phyloP scores from a whole-genome alignment of 1,140 invertebrate genomes.

The Achroia grisella region DNA sequence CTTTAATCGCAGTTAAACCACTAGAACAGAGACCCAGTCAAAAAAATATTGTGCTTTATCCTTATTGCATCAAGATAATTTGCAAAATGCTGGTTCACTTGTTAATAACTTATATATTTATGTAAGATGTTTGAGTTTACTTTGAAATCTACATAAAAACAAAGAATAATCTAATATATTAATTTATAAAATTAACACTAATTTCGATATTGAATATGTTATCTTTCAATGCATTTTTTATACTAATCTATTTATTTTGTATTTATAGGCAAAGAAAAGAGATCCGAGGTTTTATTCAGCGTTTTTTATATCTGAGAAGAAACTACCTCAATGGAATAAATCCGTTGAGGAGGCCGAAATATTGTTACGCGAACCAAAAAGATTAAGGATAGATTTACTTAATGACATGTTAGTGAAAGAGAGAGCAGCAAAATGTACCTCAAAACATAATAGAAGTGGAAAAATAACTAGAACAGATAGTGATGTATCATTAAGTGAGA shows the following conservation, averaged over 20 bases:
- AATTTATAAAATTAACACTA: too few species aligned
- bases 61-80: too few species aligned
- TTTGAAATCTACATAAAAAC: too few species aligned
- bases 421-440: constrained; percentile 25
- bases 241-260: constrained; percentile 5
- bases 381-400: constrained; percentile 59
- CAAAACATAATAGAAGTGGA: constrained; percentile 40
- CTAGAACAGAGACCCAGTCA: too few species aligned
- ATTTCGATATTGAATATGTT: too few species aligned
- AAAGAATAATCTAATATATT: too few species aligned
- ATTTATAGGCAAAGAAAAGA: constrained; percentile 67
- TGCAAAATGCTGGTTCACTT: too few species aligned
- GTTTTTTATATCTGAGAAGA: constrained; percentile 65
- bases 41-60: too few species aligned
- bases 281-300: constrained; percentile 67
- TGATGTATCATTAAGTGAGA: constrained; percentile 65
- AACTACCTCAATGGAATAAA: constrained; percentile 75
- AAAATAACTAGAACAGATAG: constrained; percentile 50
- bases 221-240: background rate
- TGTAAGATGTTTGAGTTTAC: too few species aligned
- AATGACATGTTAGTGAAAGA: constrained; percentile 49
- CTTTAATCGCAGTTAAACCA: too few species aligned
- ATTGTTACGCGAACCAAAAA: constrained; percentile 51
- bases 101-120: too few species aligned
- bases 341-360: constrained; percentile 77